Conservation (phyloP, 1,140 invertebrate species). For the Scylla paramamosain region DNA sequence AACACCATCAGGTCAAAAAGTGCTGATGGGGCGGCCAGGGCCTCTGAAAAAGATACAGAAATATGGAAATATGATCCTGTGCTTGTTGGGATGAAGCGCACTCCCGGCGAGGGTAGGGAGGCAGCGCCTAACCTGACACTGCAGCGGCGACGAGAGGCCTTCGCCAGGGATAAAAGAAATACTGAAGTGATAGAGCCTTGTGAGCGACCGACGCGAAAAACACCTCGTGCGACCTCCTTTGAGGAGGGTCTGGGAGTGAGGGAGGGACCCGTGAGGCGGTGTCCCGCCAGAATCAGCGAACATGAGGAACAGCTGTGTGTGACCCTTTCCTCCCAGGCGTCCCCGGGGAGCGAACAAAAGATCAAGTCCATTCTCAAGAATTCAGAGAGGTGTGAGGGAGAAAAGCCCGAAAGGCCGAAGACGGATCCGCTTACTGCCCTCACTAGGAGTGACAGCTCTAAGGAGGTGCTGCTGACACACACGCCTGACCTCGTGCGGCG, state of each 20-base stretch:
- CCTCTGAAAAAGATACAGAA: not conserved
- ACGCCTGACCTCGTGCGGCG: not conserved
- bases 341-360: not conserved
- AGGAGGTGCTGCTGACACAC: conserved; percentile 17
- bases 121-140: not conserved
- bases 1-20: not conserved
- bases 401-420: not conserved
- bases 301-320: not conserved
- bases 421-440: not conserved
- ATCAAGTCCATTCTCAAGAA: conserved; percentile 44
- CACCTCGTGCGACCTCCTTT: not conserved
- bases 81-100: not conserved
- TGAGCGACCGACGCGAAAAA: not conserved
- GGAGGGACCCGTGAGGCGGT: not conserved
- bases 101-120: not conserved
- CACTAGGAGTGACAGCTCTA: not conserved
- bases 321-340: not conserved
- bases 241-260: not conserved
- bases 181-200: not conserved
- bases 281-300: not conserved
- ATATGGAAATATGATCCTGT: not conserved
- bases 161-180: conserved; percentile 5
- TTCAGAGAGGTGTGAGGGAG: not conserved
- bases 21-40: not conserved
- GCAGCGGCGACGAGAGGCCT: not conserved